Evolutionary conservation across 2,113 vertebrate species (phyloP), one percentile per base, ranked within the genome.

Genomic region (Felis catus): DNA sequence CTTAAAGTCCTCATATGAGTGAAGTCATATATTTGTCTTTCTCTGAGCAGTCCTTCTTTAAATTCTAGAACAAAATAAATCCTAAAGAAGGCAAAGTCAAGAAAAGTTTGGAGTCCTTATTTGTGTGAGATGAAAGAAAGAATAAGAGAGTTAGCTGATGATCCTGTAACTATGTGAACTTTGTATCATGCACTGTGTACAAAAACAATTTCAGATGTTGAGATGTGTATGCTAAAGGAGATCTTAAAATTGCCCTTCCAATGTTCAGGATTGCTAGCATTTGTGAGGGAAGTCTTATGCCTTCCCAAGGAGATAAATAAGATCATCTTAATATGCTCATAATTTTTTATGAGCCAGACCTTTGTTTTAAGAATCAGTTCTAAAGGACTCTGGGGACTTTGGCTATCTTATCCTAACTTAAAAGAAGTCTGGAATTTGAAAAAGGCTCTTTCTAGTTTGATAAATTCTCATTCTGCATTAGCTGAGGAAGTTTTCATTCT

Each of bases 331-430:
- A 71, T 94, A n/a, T 41, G 19, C 58, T 93, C n/a, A 81, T 94
- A 66, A 83, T 86, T 87, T 80, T 96, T 96, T 95, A 85, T 23
- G 45, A 97, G 33, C 15, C 45, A 90, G 61, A 81, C 15, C 25
- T 96, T 87, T 96, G 73, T 65, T 92, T 97, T 80, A 94, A 78
- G 41, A 95, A 70, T 95, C 95, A 68, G 33, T 90, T 90, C 73
- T 87, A 82, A 79, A 82, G n/a, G 79, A 91, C 66, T 91, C 41
- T 51, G 36, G 61, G 51, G 76, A 94, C 41, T 89, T 91, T 58
- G 58, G 45, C 23, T 88, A 61, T 36, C 36, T 14, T 87, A 82
- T 36, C 27, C 16, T 91, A 86, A 89, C 29, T 61, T 87, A 13
- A 63, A n/a, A 88, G 76, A 97, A 88, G 23, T 68, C 87, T 66